A percentile compares a stretch with the other conserved stretches of the same genome.
Evolutionary conservation across 2,797 vertebrate species (phyloP).

Genomic region (Oreonectes daqikongensis): DNA sequence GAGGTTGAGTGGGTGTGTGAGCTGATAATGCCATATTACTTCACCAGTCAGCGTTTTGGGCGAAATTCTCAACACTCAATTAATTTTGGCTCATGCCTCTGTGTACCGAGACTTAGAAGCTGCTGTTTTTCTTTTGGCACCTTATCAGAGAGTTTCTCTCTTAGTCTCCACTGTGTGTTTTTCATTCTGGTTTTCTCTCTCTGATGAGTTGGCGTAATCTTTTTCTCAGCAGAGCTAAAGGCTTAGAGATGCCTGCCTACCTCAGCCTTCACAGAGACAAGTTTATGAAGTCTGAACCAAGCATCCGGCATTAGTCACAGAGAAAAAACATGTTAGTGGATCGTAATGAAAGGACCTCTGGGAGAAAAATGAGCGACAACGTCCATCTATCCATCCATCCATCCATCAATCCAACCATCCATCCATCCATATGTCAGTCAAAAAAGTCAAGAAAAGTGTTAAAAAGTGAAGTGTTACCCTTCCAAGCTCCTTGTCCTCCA

Average conservation of each 20-base stretch:
- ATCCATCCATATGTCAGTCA: too few species aligned
- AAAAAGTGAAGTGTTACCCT: conserved; percentile 78
- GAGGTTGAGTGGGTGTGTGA: conserved; percentile 30
- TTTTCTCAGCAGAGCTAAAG: conserved; percentile 73
- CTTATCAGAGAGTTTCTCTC: conserved; percentile 53
- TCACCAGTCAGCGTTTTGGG: conserved; percentile 53
- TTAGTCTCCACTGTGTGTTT: conserved; percentile 17
- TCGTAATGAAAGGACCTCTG: conserved; percentile 1
- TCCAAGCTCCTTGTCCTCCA: conserved; percentile 99
- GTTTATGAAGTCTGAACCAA: conserved; percentile 60
- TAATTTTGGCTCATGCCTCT: conserved; percentile 49
- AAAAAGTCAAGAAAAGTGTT: background rate
- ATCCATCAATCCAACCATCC: too few species aligned
- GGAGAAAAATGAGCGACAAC: too few species aligned
- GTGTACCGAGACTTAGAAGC: conserved; percentile 33
- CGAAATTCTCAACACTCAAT: conserved; percentile 56
- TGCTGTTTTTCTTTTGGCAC: conserved; percentile 38
- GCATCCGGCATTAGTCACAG: conserved; percentile 70
- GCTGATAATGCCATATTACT: conserved; percentile 52
- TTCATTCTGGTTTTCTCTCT: conserved; percentile 52
- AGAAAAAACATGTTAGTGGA: conserved; percentile 52
- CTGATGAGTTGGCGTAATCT: conserved; percentile 69
- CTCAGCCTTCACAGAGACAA: conserved; percentile 66
- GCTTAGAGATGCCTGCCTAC: conserved; percentile 70
- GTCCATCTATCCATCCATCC: too few species aligned